Evolutionary conservation across 1,140 invertebrate species (phyloP).

Genomic region (Coelopa frigida): DNA sequence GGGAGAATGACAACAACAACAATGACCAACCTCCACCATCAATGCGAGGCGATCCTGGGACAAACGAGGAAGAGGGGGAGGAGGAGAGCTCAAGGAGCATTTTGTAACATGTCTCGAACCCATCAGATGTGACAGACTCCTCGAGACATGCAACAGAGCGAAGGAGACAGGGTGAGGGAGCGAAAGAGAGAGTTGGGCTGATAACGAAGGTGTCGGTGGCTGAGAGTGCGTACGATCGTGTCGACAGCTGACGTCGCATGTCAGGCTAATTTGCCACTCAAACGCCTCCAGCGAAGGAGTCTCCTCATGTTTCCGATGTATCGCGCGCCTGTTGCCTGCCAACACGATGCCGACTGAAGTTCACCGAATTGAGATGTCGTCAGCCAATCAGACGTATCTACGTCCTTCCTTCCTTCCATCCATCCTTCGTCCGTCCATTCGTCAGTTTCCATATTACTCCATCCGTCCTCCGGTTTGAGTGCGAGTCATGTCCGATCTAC

Average conservation of each 20-base stretch:
- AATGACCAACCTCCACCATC: too few species aligned
- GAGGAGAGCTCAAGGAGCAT: too few species aligned
- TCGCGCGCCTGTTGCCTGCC: neutral
- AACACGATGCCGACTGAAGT: neutral
- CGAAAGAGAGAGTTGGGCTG: neutral
- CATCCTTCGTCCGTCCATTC: neutral
- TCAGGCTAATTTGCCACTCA: slow-evolving; percentile 7
- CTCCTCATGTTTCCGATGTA: too few species aligned
- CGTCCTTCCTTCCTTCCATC: neutral
- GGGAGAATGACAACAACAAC: too few species aligned
- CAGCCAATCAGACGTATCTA: slow-evolving; percentile 4
- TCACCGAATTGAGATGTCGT: neutral
- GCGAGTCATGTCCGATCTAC: slow-evolving; percentile 3
- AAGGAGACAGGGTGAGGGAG: neutral
- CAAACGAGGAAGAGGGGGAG: too few species aligned
- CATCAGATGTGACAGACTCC: slow-evolving; percentile 7
- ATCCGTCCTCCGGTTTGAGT: neutral
- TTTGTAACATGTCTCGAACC: too few species aligned
- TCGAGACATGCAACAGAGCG: slow-evolving; percentile 1
- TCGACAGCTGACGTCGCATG: slow-evolving; percentile 10
- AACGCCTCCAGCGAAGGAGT: neutral
- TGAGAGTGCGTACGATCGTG: slow-evolving; percentile 4
- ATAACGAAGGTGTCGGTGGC: neutral
- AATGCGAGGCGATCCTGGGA: too few species aligned
- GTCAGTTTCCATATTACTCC: neutral